Base-by-base conservation (phyloP, 2,797 vertebrate species). In the Amblyraja radiata region DNA sequence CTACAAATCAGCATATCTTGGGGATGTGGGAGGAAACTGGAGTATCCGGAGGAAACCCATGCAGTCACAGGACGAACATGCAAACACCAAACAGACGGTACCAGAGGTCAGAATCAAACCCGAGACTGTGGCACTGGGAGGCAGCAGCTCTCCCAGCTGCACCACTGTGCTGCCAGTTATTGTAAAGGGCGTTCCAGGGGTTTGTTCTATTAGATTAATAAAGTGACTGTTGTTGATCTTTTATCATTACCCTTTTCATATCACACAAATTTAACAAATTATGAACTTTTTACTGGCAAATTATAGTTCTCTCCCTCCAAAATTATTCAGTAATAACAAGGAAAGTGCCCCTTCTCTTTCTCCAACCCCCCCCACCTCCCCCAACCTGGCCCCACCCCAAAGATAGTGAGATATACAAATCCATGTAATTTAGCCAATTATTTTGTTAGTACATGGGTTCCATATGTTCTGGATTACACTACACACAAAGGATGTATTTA, bases 361-460 rank as follows among this genome's bases (percentile, higher is more conserved):
- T 74, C 4, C 46, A 54, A 6, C 23, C 21, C 18, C 71, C 3
- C 71, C 21, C 71, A 2, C 21, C 16, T 25, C 14, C 71, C 71
- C 71, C 21, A 21, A 74, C 23, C 71, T 74, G 71, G 21, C 71
- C 68, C 16, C 71, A 74, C 80, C 80, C 80, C 80, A 83, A 54
- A 83, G 23, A 74, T 74, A 58, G 8, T 11, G 21, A 54, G 46
- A 2, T 83, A 28, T 25, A 58, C 23, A 83, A 83, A 83, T 58
- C 80, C 46, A 83, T 90, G 58, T 63, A 90, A 68, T n/a, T 18
- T 68, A 65, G 68, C 11, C 86, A 90, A 36, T 90, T 68, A 90
- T 32, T 65, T 68, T 13, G 61, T 65, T 65, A 65, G 86, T 11
- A 54, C 84, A 88, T 13, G 58, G 32, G 21, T 68, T 68, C 63